Conservation (phyloP, 2,797 vertebrate genomes). For the Sebastes hubbsi region DNA sequence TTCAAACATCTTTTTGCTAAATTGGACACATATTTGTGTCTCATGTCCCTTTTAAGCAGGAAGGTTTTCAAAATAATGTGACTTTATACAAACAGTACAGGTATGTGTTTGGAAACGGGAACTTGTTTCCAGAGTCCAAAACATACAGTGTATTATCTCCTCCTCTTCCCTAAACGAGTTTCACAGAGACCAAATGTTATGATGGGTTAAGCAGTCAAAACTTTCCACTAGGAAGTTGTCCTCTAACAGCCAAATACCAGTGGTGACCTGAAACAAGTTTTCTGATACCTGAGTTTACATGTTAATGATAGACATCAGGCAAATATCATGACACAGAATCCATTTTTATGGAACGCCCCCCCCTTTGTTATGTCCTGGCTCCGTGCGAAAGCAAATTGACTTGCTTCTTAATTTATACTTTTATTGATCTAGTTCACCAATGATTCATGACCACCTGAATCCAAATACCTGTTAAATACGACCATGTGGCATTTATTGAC, state of each 20-base stretch:
- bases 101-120: no score
- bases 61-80: not conserved
- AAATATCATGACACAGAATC: not conserved
- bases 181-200: not conserved
- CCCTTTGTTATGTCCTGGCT: not conserved
- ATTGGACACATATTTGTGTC: not conserved
- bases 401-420: not conserved
- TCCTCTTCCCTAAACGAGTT: not conserved
- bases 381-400: not conserved
- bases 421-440: not conserved
- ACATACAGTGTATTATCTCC: not conserved
- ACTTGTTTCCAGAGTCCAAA: not conserved
- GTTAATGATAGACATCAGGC: not conserved
- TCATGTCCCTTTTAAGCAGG: not conserved
- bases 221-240: not conserved
- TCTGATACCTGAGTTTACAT: not conserved
- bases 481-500: not conserved
- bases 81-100: not conserved
- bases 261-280: not conserved
- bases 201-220: not conserved
- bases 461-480: not conserved
- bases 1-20: not conserved
- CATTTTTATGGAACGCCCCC: not conserved
- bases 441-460: not conserved
- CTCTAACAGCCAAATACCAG: not conserved